Evolutionary conservation across 2,113 vertebrate species (phyloP).

Genomic region (Tetrao urogallus): DNA sequence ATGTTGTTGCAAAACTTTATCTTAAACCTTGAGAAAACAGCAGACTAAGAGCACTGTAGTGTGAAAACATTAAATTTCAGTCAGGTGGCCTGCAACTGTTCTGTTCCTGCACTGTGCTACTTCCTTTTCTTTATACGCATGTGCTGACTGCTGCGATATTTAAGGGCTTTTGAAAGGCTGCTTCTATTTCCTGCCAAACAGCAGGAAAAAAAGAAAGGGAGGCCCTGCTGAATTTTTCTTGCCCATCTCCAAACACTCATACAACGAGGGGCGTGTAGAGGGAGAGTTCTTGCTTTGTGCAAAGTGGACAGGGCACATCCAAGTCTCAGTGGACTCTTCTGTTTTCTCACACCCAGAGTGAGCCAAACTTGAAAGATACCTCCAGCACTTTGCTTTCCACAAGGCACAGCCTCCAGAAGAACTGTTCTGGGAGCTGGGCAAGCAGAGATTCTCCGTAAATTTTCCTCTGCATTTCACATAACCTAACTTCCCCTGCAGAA

Average conservation of each 20-base stretch:
- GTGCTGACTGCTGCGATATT: not conserved
- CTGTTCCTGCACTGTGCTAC: not conserved
- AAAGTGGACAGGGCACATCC: not conserved
- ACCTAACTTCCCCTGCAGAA: not conserved
- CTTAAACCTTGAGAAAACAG: not conserved
- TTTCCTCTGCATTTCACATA: not conserved
- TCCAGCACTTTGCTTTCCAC: not conserved
- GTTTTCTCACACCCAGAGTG: not conserved
- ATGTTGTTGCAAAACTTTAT: not conserved
- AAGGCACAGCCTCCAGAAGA: not conserved
- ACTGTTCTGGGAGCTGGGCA: not conserved
- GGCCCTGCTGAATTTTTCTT: not conserved
- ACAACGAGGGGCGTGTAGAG: fast-evolving
- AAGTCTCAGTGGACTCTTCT: not conserved
- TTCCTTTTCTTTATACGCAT: not conserved
- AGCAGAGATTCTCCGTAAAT: not conserved
- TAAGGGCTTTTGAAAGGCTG: not conserved
- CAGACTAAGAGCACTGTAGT: not conserved
- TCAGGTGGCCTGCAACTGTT: not conserved
- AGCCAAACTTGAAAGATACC: not conserved
- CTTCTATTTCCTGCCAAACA: not conserved
- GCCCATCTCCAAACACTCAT: not conserved
- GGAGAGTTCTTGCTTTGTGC: not conserved
- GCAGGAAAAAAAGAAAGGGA: not conserved
- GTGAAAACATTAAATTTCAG: not conserved